Evolutionary conservation across 2,888 invertebrate genomes (phyloP).

Genomic region (Dione vanillae): DNA sequence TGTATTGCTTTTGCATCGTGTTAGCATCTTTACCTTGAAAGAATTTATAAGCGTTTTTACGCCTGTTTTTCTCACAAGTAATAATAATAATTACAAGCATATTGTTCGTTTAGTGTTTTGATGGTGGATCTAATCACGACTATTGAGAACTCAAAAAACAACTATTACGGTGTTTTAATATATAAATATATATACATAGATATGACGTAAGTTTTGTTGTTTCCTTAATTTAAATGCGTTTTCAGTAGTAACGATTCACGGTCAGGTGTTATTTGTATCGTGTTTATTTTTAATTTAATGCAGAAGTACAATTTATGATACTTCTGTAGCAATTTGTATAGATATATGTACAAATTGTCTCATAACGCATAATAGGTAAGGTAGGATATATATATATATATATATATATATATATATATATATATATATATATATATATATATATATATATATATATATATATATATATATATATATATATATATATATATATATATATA

Average conservation of each 20-base stretch:
- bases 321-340: too few relatives aligned
- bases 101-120: slow-evolving; percentile 77
- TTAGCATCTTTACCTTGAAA: slow-evolving; percentile 78
- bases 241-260: slow-evolving; percentile 50
- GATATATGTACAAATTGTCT: too few relatives aligned
- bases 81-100: slow-evolving; percentile 73
- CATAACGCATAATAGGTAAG: too few relatives aligned
- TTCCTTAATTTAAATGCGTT: slow-evolving; percentile 60
- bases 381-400: too few relatives aligned
- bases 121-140: slow-evolving; percentile 74
- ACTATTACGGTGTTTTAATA: slow-evolving; percentile 60
- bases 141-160: slow-evolving; percentile 61
- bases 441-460: too few relatives aligned
- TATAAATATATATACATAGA: slow-evolving; percentile 54
- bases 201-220: slow-evolving; percentile 65
- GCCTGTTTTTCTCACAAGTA: slow-evolving; percentile 67
- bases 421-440: too few relatives aligned
- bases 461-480: too few relatives aligned
- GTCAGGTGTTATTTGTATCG: slow-evolving; percentile 34
- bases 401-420: too few relatives aligned
- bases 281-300: not conserved
- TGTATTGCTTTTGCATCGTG: slow-evolving; percentile 73
- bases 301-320: not conserved
- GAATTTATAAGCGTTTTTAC: slow-evolving; percentile 70
- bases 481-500: too few relatives aligned